These are phyloP conservation scores for Meda fulgida DNA, from an alignment of 2,797 vertebrate species.

Conservation along the genomic window DNA sequence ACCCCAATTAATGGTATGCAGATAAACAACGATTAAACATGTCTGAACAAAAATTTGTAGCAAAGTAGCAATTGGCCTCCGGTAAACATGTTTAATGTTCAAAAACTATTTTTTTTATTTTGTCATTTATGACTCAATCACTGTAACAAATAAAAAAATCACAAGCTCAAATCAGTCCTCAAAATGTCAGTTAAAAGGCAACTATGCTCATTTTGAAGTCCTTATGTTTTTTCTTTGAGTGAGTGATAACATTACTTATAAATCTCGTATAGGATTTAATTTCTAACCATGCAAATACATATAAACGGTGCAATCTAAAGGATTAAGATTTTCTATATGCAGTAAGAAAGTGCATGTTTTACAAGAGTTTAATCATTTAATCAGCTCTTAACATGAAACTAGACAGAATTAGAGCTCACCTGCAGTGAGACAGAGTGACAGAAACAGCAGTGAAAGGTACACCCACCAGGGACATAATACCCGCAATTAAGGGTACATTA, in stretches of 20 bases:
- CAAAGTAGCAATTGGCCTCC: neutral
- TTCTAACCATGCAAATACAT: neutral
- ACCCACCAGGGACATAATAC: conserved; percentile 22
- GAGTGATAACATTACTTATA: neutral
- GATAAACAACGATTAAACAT: neutral
- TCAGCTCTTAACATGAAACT: conserved; percentile 40
- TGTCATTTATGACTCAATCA: neutral
- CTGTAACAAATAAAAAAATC: neutral
- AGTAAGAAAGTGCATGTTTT: conserved; percentile 1
- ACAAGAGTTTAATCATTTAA: conserved; percentile 46
- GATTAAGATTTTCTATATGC: neutral
- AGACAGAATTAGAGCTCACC: conserved; percentile 37
- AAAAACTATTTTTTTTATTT: neutral
- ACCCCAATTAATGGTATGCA: neutral
- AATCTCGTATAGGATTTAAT: neutral
- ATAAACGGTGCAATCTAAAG: neutral
- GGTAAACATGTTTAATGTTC: neutral
- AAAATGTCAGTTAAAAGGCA: neutral
- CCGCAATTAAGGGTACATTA: conserved; percentile 33
- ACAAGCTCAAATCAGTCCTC: neutral
- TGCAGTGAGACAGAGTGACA: conserved; percentile 16
- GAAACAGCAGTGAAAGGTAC: conserved; percentile 8
- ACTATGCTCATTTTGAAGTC: neutral
- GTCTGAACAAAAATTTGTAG: neutral
- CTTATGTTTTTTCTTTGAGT: neutral